Evolutionary conservation across 2,888 invertebrate genomes (phyloP).

Genomic region (Troilus luridus): DNA sequence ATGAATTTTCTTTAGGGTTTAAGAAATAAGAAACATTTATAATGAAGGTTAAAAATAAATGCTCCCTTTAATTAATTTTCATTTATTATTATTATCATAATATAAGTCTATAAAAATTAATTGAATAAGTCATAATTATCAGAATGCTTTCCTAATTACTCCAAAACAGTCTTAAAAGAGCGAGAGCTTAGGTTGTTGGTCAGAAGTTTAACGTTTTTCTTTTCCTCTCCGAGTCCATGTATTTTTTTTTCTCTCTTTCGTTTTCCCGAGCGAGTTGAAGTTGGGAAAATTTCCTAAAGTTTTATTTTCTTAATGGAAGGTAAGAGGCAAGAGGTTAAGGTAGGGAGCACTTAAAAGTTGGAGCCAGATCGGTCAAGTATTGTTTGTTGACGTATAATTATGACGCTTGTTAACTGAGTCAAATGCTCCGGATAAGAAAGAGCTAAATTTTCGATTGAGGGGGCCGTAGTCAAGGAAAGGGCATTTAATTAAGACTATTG

Average conservation of each 20-base stretch:
- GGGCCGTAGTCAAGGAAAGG: not conserved
- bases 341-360: conserved; percentile 20
- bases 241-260: not conserved
- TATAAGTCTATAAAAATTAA: not conserved
- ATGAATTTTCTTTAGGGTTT: too few species aligned
- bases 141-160: not conserved
- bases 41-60: not conserved
- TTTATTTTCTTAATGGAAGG: conserved; percentile 29
- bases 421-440: not conserved
- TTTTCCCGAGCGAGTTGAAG: not conserved
- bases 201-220: not conserved
- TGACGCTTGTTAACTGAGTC: not conserved
- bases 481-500: conserved; percentile 17
- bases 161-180: not conserved
- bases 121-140: not conserved
- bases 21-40: too few species aligned
- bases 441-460: not conserved
- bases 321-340: not conserved
- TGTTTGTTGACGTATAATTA: conserved; percentile 31
- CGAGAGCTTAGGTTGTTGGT: not conserved
- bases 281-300: not conserved
- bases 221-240: not conserved
- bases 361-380: not conserved
- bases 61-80: not conserved
- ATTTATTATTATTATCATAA: not conserved